Conservation (phyloP, 2,797 vertebrate species). For the Oophaga sylvatica region DNA sequence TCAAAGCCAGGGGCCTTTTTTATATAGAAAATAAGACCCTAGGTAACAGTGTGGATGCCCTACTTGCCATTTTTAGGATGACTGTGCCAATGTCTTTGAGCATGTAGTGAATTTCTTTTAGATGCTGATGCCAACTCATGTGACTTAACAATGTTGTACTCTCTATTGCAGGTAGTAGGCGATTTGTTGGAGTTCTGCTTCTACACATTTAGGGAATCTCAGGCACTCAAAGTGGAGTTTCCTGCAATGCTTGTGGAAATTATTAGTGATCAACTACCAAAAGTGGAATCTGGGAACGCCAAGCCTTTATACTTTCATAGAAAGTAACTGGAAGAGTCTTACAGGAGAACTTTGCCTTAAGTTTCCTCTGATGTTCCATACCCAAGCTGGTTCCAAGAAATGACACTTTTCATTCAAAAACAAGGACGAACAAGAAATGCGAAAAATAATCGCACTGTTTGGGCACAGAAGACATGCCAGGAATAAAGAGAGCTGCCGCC, state of each 20-base stretch:
- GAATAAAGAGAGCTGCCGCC: slow-evolving; percentile 34
- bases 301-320: slow-evolving; percentile 98
- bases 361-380: slow-evolving; percentile 77
- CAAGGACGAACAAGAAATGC: slow-evolving; percentile 68
- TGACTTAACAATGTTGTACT: background rate
- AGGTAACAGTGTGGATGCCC: background rate
- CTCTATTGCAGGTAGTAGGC: slow-evolving; percentile 86
- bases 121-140: background rate
- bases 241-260: slow-evolving; percentile 99
- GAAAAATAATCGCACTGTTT: slow-evolving; percentile 67
- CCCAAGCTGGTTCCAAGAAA: slow-evolving; percentile 76
- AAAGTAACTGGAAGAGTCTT: slow-evolving; percentile 84
- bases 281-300: slow-evolving; percentile 97
- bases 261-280: slow-evolving; percentile 99
- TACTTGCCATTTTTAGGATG: background rate
- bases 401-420: slow-evolving; percentile 71
- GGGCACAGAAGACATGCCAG: slow-evolving; percentile 67
- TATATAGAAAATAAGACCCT: background rate
- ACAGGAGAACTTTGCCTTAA: slow-evolving; percentile 82
- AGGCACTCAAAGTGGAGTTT: slow-evolving; percentile 98
- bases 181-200: slow-evolving; percentile 98
- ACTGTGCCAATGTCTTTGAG: too few relatives aligned
- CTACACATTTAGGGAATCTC: slow-evolving; percentile 99
- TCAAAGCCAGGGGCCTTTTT: background rate
- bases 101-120: background rate